These are phyloP conservation scores for Psilanteris sp. DNA, from an alignment of 1,140 invertebrate genomes.

Conservation along the genomic window DNA sequence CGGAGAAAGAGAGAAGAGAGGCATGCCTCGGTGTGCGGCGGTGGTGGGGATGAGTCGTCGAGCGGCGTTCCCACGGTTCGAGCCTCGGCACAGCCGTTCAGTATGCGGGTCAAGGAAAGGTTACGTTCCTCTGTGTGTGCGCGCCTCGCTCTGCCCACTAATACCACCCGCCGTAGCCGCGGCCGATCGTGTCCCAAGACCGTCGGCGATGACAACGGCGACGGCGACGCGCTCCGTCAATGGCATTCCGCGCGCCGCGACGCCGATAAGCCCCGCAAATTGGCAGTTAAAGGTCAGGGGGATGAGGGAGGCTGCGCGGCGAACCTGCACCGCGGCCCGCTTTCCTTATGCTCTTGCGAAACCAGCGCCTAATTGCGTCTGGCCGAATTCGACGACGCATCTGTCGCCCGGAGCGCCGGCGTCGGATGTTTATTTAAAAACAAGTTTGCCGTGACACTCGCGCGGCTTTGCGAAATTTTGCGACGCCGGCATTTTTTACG, in stretches of 20 bases:
- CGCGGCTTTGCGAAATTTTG: too few relatives aligned
- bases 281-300: slow-evolving; percentile 16
- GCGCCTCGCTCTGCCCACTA: slow-evolving; percentile 71
- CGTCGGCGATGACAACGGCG: slow-evolving; percentile 11
- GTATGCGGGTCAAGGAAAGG: slow-evolving; percentile 81
- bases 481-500: too few relatives aligned
- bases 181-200: slow-evolving; percentile 59
- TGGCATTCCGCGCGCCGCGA: slow-evolving; percentile 22
- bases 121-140: slow-evolving; percentile 74
- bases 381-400: too few relatives aligned
- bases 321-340: slow-evolving; percentile 11
- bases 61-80: slow-evolving; percentile 80
- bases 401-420: too few relatives aligned
- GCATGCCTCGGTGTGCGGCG: slow-evolving; percentile 63
- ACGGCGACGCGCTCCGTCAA: slow-evolving; percentile 12
- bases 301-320: slow-evolving; percentile 8
- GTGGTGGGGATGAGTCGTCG: slow-evolving; percentile 76
- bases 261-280: slow-evolving; percentile 21
- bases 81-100: slow-evolving; percentile 80
- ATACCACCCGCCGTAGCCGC: slow-evolving; percentile 62
- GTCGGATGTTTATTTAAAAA: too few relatives aligned
- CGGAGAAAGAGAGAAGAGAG: slow-evolving; percentile 62
- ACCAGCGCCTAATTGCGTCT: slow-evolving; percentile 6
- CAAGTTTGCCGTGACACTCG: too few relatives aligned
- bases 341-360: slow-evolving; percentile 9